phyloP scores from a whole-genome alignment of 2,113 vertebrate genomes.

The Myotis brandtii region DNA sequence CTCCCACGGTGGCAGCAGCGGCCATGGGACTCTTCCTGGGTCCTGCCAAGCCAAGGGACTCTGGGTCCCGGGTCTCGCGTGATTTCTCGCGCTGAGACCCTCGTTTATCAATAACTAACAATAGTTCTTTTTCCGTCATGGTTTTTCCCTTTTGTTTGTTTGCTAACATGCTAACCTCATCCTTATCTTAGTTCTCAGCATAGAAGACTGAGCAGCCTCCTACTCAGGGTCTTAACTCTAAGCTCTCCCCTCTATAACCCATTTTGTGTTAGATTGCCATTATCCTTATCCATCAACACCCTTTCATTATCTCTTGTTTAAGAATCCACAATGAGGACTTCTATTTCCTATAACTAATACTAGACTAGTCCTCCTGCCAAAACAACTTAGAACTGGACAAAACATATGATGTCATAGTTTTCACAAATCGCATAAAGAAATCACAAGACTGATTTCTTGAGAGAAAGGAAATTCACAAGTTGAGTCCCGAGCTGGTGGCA shows the following conservation, averaged over 20 bases:
- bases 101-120: slow-evolving; percentile 14
- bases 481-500: background rate
- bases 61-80: no score
- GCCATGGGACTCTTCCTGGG: no score
- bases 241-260: background rate
- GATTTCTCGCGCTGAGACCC: no score
- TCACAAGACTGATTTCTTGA: background rate
- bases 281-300: background rate
- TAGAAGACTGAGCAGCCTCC: background rate
- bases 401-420: background rate
- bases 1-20: no score
- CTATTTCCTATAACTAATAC: background rate
- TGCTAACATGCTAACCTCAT: background rate
- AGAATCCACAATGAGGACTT: background rate
- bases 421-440: background rate
- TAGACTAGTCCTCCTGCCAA: background rate
- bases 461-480: background rate
- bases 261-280: background rate
- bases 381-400: slow-evolving; percentile 36
- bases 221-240: background rate
- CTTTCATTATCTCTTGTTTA: background rate
- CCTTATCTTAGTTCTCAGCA: background rate
- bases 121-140: background rate
- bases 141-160: background rate
- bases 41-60: no score